Conservation (phyloP, 1,140 invertebrate genomes). For the Radopholus similis region DNA sequence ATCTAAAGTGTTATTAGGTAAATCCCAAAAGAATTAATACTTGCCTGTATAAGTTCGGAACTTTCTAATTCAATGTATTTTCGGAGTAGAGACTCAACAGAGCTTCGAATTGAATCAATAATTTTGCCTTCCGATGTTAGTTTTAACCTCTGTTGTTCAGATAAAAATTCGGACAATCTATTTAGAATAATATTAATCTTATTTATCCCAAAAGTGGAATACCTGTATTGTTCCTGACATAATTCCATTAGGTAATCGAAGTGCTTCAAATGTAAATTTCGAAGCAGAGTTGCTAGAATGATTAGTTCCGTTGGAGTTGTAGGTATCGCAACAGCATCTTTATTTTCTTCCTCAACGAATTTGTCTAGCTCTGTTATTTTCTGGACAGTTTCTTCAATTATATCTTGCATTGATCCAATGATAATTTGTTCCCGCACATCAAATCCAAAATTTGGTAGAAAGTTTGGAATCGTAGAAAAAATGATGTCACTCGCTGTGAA, state of each 20-base stretch:
- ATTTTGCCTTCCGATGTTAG: conserved; percentile 6
- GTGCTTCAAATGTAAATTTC: conserved; percentile 31
- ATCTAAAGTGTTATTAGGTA: background rate
- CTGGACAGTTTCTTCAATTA: conserved; percentile 19
- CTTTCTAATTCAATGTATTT: conserved; percentile 13
- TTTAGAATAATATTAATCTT: conserved; percentile 7
- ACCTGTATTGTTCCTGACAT: conserved; percentile 43
- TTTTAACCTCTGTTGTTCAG: background rate
- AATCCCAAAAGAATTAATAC: background rate
- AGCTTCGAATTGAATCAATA: background rate
- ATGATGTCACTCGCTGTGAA: conserved; percentile 42
- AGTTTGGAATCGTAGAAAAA: conserved; percentile 30
- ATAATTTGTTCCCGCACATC: conserved; percentile 39
- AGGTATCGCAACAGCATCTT: background rate
- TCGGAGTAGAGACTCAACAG: conserved; percentile 2
- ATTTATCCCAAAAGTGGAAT: conserved; percentile 6
- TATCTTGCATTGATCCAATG: conserved; percentile 25
- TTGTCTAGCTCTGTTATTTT: no score
- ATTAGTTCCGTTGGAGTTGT: conserved; percentile 10
- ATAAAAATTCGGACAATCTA: conserved; percentile 3
- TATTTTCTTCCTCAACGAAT: background rate
- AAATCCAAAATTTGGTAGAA: conserved; percentile 29
- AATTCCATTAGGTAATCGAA: conserved; percentile 40
- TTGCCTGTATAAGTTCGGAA: conserved; percentile 2
- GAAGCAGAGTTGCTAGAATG: conserved; percentile 20